Evolutionary conservation across 2,797 vertebrate species (phyloP), one percentile per base, ranked within the genome.

Genomic region (Falco berigora): DNA sequence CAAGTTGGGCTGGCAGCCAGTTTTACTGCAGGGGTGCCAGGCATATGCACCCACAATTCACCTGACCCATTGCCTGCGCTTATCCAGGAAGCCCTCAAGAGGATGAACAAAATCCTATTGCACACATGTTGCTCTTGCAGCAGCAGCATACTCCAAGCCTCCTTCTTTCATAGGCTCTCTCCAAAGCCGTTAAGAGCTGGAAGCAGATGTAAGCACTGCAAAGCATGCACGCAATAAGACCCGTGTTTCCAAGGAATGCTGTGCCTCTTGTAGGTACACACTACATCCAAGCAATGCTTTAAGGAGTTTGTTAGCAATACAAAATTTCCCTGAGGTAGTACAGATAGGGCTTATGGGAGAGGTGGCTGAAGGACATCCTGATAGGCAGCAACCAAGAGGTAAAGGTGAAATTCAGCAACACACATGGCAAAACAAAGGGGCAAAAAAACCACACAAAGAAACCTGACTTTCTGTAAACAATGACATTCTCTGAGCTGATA

Each of bases 371-470:
- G 38, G 42, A 81, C 27, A 38, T 84, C 49, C 56, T 53, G 42
- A 78, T 47, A 69, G 0, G 0, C n/a, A 86, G 50, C 50, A 79
- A 76, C 24, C 40, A 38, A 62, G 46, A 86, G 4, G n/a, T 55
- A 84, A 91, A 78, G 62, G 21, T 56, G 30, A 74, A 91, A 90
- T 38, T 49, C 61, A 68, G 52, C 38, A 50, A 59, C 0, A 2
- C 50, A 94, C 3, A 2, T 1, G 2, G 34, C 3, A 3, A 90
- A 96, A 80, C 52, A 90, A 92, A 49, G 6, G 2, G 21, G 1
- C 1, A 7, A 36, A 27, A 32, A 14, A 2, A 7, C 55, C 10
- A 0, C 0, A 22, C 5, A 25, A 18, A 1, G 34, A 61, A 23
- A 18, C 34, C 40, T 19, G 55, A 22, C 62, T 64, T 88, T 74